Percentiles rank a stretch among this genome's conserved stretches.
phyloP scores from a whole-genome alignment of 2,888 invertebrate genomes.

The Lasius platythorax region DNA sequence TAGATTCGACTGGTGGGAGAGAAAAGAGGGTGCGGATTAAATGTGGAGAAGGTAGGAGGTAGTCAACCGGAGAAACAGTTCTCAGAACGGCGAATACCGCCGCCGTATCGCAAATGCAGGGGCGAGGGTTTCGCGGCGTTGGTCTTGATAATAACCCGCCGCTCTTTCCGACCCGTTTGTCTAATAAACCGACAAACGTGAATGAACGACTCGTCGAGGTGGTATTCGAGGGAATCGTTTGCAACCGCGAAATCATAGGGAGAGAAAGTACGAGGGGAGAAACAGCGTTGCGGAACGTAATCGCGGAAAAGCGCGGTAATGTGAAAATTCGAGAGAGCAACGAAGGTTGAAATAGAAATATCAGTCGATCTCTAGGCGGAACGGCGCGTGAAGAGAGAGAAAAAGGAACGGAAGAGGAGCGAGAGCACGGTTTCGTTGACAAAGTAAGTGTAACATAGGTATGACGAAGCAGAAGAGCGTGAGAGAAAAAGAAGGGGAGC shows the following conservation, averaged over 20 bases:
- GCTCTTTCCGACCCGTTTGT: constrained; percentile 69
- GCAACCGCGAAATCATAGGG: constrained; percentile 18
- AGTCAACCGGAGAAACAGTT: constrained; percentile 60
- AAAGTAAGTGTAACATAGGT: constrained; percentile 49
- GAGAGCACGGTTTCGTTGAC: constrained; percentile 27
- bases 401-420: constrained; percentile 34
- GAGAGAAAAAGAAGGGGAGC: constrained; percentile 60
- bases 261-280: not conserved
- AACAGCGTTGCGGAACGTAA: constrained; percentile 28
- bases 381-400: constrained; percentile 49
- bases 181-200: constrained; percentile 65
- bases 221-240: constrained; percentile 35
- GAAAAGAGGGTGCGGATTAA: constrained; percentile 33
- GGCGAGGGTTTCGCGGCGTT: constrained; percentile 41
- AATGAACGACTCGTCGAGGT: constrained; percentile 20
- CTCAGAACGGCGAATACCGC: constrained; percentile 50
- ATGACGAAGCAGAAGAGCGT: constrained; percentile 54
- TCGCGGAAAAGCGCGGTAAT: constrained; percentile 47
- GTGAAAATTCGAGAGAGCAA: constrained; percentile 33
- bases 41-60: constrained; percentile 41
- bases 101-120: constrained; percentile 20
- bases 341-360: constrained; percentile 53
- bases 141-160: constrained; percentile 69
- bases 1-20: constrained; percentile 34
- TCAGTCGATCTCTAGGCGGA: constrained; percentile 32